These are phyloP conservation scores for Lycocerus yunnanus DNA, from an alignment of 2,888 invertebrate genomes.

Conservation along the genomic window DNA sequence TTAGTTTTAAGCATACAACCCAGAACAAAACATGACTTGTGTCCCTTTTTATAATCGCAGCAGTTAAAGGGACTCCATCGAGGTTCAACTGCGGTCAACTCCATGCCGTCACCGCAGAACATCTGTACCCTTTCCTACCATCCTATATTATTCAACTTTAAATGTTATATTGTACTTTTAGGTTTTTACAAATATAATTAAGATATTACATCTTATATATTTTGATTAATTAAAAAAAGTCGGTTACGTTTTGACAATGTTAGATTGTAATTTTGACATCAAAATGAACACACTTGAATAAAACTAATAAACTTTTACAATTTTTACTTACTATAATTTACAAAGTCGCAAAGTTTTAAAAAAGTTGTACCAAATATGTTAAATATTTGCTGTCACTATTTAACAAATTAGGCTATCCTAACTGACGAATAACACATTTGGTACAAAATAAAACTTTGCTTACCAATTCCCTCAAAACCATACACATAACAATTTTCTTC, in stretches of 20 bases:
- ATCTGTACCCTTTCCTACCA: constrained; percentile 42
- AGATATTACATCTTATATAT: constrained; percentile 47
- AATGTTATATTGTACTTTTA: constrained; percentile 44
- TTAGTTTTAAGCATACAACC: constrained; percentile 19
- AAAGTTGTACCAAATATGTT: constrained; percentile 16
- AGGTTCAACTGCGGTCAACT: constrained; percentile 37
- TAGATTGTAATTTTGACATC: constrained; percentile 39
- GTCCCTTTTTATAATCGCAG: constrained; percentile 48
- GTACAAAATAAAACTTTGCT: constrained; percentile 16
- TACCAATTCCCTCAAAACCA: constrained; percentile 11
- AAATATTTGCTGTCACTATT: not conserved
- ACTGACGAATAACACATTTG: constrained; percentile 11
- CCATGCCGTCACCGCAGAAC: constrained; percentile 35
- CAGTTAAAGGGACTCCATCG: constrained; percentile 47
- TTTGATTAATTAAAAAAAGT: constrained; percentile 36
- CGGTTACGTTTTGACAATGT: constrained; percentile 34
- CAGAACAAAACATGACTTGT: constrained; percentile 47
- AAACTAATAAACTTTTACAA: constrained; percentile 18
- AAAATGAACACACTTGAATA: constrained; percentile 32
- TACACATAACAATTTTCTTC: constrained; percentile 19
- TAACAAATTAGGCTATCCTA: constrained; percentile 7
- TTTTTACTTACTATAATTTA: constrained; percentile 21
- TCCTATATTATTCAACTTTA: constrained; percentile 44
- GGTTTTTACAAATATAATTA: constrained; percentile 45
- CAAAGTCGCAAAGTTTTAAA: constrained; percentile 24